These are phyloP conservation scores for Heliconius congener DNA, from an alignment of 1,140 invertebrate species.

Conservation along the genomic window DNA sequence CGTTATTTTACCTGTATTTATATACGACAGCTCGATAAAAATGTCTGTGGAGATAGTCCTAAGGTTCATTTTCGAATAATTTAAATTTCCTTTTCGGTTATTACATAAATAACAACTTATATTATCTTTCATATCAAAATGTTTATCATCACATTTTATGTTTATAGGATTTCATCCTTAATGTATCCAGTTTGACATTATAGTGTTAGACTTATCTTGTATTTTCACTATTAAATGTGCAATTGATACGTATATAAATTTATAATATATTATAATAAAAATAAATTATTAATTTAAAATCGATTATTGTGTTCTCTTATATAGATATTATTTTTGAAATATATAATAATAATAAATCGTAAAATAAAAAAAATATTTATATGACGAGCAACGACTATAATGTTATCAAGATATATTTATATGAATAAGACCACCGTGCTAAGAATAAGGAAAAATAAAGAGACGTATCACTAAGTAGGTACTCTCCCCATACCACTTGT, in stretches of 20 bases:
- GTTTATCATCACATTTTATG: conserved; percentile 51
- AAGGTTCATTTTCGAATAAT: conserved; percentile 42
- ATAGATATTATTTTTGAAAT: too few relatives aligned
- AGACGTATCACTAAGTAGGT: too few relatives aligned
- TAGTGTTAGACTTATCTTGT: not conserved
- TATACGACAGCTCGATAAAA: not conserved
- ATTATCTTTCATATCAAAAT: conserved; percentile 49
- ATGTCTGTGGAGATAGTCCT: conserved; percentile 21
- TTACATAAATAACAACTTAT: conserved; percentile 47
- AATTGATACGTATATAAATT: not conserved
- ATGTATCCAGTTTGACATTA: conserved; percentile 8
- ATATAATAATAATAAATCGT: too few relatives aligned
- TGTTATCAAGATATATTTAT: too few relatives aligned
- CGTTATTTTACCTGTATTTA: not conserved
- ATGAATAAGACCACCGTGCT: too few relatives aligned
- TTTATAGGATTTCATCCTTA: conserved; percentile 51
- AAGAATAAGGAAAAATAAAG: too few relatives aligned
- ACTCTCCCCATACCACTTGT: too few relatives aligned
- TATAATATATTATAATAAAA: too few relatives aligned
- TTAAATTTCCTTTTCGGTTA: conserved; percentile 32
- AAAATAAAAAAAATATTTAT: too few relatives aligned
- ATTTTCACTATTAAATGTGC: not conserved
- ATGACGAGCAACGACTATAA: too few relatives aligned
- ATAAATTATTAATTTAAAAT: too few relatives aligned
- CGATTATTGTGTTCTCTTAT: too few relatives aligned